Conservation (phyloP, 2,797 vertebrate species). For the Sebastes vulpes region DNA sequence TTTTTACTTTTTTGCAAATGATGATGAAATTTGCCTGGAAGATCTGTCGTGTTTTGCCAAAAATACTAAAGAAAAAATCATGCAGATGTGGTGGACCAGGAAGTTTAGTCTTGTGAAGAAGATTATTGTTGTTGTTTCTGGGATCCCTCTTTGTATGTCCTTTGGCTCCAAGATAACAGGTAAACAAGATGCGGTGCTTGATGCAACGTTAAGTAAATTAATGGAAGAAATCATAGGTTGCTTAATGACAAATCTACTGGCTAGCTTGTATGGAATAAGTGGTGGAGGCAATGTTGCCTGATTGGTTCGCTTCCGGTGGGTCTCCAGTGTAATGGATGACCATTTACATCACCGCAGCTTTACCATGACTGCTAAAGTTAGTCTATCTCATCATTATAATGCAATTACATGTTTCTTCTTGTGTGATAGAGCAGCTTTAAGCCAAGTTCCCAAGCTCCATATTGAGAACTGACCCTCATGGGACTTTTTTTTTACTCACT, state of each 20-base stretch:
- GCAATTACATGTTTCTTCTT: too few relatives aligned
- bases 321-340: not conserved
- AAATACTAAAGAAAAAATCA: too few relatives aligned
- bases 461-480: not conserved
- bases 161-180: not conserved
- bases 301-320: too few relatives aligned
- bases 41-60: too few relatives aligned
- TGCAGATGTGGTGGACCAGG: too few relatives aligned
- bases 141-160: not conserved
- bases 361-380: too few relatives aligned
- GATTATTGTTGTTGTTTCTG: not conserved
- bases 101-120: not conserved
- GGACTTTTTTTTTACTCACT: not conserved
- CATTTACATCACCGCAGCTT: not conserved
- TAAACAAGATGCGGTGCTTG: not conserved
- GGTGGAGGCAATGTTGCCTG: not conserved
- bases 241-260: not conserved
- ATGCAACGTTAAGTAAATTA: not conserved
- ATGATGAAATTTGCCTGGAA: too few relatives aligned
- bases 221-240: not conserved
- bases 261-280: not conserved
- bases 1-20: too few relatives aligned
- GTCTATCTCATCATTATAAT: too few relatives aligned
- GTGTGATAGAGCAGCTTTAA: not conserved
- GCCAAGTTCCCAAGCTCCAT: constrained; percentile 35